These are phyloP conservation scores for Babylonia areolata DNA, from an alignment of 1,140 invertebrate genomes.

Conservation along the genomic window DNA sequence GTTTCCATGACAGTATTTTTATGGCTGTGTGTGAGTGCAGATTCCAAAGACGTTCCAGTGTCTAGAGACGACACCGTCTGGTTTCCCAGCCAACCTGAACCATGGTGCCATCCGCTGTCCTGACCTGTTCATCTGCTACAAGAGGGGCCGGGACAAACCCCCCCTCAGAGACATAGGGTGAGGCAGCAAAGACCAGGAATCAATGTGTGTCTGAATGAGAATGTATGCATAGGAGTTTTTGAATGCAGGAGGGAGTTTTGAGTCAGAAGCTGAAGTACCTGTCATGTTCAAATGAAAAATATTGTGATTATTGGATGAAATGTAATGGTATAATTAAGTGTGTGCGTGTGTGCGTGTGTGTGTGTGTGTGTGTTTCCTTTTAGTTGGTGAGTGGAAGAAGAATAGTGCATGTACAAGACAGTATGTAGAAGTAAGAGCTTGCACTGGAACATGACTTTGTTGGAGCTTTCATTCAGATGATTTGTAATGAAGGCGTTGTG, in stretches of 20 bases:
- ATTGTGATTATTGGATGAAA: no score
- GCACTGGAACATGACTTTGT: no score
- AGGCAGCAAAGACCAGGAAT: constrained; percentile 54
- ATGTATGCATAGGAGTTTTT: background rate
- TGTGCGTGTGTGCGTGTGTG: no score
- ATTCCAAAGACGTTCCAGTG: constrained; percentile 82
- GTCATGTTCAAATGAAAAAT: no score
- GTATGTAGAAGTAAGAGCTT: no score
- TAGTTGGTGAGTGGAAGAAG: no score
- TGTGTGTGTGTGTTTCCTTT: no score
- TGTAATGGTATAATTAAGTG: no score
- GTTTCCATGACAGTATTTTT: background rate
- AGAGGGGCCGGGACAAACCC: constrained; percentile 93
- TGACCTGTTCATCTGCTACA: constrained; percentile 94
- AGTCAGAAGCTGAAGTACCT: background rate
- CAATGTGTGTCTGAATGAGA: background rate
- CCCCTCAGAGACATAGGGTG: constrained; percentile 98
- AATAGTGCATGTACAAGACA: no score
- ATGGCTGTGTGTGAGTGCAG: background rate
- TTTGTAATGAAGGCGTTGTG: no score
- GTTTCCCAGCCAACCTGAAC: constrained; percentile 90
- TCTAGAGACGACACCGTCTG: constrained; percentile 90
- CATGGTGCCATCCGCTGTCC: constrained; percentile 95
- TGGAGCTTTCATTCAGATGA: no score
- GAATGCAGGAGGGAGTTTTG: background rate